Base-by-base conservation (phyloP, 2,113 vertebrate species). In the Ophthalmolycus amberensis region DNA sequence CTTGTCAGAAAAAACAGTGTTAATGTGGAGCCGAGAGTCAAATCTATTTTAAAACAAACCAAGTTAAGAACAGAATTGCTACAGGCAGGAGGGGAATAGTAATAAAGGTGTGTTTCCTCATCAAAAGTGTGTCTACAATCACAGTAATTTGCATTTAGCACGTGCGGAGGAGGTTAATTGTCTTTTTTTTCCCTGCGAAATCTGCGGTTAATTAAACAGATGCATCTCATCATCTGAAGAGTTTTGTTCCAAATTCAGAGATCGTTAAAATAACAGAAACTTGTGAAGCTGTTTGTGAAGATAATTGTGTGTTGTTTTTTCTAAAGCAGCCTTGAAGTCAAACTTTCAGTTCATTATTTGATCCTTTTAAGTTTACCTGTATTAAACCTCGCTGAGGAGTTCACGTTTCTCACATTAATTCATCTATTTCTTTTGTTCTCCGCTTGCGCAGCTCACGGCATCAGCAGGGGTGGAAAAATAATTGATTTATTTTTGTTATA, bases 121-220 rank as follows among this genome's bases (percentile, higher is more conserved):
- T 15, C 44, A 60, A 11, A 69, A 34, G 29, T 62, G 9, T 5
- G 8, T 34, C 27, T 68, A 6, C 22, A 60, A 20, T 69, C 62
- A 42, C 9, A 6, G 54, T 34, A 1, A 82, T 73, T 76, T 68
- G 37, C 48, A 69, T 70, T 68, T 11, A 52, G 8, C 42, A 29
- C 46, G 54, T n/a, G 58, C 27, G 32, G 27, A 42, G 52, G 66
- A 79, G 40, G 76, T 77, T 80, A 65, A 74, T 65, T 29, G 12
- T 67, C 46, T 75, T 64, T 27, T n/a, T 27, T 16, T 46, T 70
- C 48, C 1, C 34, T 75, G 20, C 22, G 42, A 27, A 46, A 18
- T 63, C 60, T 66, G 3, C 34, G 27, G 58, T 60, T 68, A 78
- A 63, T 68, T 52, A 66, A 63, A 71, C 9, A 38, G 29, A 71